Conservation (phyloP, 2,888 invertebrate genomes). For the Apodemia zela region DNA sequence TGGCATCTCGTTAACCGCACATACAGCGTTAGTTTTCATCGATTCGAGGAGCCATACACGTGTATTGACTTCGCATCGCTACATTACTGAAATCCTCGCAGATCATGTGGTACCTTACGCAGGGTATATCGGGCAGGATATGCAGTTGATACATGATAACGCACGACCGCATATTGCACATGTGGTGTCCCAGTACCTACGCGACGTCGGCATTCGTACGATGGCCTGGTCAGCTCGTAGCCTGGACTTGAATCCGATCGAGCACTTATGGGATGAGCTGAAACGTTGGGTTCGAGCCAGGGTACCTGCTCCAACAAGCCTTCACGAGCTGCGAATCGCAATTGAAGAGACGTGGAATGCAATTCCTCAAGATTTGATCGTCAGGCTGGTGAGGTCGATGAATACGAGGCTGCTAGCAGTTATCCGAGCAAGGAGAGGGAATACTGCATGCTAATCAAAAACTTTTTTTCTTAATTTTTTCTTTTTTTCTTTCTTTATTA, state of each 20-base stretch:
- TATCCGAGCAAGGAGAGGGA: too few relatives aligned
- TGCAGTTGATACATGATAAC: background rate
- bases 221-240: constrained; percentile 1
- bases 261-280: constrained; percentile 23
- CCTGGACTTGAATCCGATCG: constrained; percentile 21
- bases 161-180: background rate
- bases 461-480: too few relatives aligned
- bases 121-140: background rate
- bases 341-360: too few relatives aligned
- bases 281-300: background rate
- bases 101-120: constrained; percentile 6
- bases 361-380: too few relatives aligned
- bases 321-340: too few relatives aligned
- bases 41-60: too few relatives aligned
- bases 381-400: too few relatives aligned
- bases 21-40: background rate
- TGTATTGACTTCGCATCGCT: background rate
- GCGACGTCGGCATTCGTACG: background rate
- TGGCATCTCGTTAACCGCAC: too few relatives aligned
- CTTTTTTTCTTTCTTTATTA: too few relatives aligned
- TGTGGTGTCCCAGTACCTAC: background rate
- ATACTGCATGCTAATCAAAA: too few relatives aligned
- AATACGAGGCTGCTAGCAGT: too few relatives aligned
- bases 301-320: too few relatives aligned
- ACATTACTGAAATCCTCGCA: constrained; percentile 13